Percentiles rank a stretch among this genome's conserved stretches.
Evolutionary conservation across 2,888 invertebrate genomes (phyloP).

Genomic region (Callyntrura sp.): DNA sequence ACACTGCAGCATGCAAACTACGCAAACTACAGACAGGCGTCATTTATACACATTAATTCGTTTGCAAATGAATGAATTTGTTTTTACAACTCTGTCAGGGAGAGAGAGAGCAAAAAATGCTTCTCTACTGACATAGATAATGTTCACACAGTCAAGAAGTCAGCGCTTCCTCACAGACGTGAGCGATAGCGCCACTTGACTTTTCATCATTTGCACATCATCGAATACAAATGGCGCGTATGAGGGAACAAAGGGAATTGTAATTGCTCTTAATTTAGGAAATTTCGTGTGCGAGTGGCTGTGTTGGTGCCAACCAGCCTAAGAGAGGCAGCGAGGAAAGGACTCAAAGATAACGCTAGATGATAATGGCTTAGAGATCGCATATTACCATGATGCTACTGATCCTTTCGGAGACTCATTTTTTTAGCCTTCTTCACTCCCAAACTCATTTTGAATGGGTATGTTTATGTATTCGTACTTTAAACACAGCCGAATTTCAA

Average conservation of each 20-base stretch:
- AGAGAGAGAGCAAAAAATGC: too few relatives aligned
- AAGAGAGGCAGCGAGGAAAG: neutral
- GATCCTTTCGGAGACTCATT: neutral
- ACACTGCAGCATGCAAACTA: neutral
- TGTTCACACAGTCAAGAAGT: neutral
- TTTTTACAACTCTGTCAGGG: neutral
- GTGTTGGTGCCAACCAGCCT: too few relatives aligned
- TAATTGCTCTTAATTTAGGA: slow-evolving; percentile 61
- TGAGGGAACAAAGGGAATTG: slow-evolving; percentile 49
- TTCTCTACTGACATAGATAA: too few relatives aligned
- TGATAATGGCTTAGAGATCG: neutral
- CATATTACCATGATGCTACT: neutral
- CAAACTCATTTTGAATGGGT: neutral
- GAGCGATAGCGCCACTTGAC: neutral
- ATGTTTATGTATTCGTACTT: too few relatives aligned
- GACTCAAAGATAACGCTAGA: neutral
- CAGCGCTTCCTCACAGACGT: neutral
- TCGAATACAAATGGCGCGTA: slow-evolving; percentile 10
- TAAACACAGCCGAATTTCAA: neutral
- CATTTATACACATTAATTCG: slow-evolving; percentile 56
- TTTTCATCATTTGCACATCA: slow-evolving; percentile 12
- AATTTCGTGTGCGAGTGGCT: slow-evolving; percentile 33
- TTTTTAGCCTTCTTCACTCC: neutral
- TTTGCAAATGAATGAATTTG: slow-evolving; percentile 40
- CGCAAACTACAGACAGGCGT: slow-evolving; percentile 25